A percentile compares a stretch with the other conserved stretches of the same genome.
phyloP scores from a whole-genome alignment of 2,797 vertebrate species.

The Pangasius macronema region DNA sequence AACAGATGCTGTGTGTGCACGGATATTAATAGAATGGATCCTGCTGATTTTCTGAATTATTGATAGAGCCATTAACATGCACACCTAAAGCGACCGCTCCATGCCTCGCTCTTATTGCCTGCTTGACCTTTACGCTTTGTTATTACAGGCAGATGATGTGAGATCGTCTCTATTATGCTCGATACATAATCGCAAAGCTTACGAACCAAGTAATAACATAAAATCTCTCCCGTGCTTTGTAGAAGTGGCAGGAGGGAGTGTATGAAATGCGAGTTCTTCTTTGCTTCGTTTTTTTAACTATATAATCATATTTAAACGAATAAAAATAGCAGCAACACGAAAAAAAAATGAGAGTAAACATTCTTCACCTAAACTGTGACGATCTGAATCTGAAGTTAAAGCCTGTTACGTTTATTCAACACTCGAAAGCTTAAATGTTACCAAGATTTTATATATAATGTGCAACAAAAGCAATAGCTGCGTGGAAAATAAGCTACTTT shows the following conservation, averaged over 20 bases:
- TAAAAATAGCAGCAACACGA: neutral
- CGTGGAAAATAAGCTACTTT: neutral
- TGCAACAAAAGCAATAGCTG: too few species aligned
- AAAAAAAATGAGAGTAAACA: neutral
- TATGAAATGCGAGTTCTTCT: neutral
- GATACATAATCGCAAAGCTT: constrained; percentile 68
- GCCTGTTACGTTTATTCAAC: neutral
- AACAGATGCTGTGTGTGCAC: neutral
- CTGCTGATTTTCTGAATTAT: constrained; percentile 45
- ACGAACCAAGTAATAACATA: constrained; percentile 68
- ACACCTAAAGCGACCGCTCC: constrained; percentile 43
- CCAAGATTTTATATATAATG: neutral
- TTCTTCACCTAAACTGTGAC: neutral
- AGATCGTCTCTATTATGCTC: constrained; percentile 49
- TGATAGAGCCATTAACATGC: constrained; percentile 53
- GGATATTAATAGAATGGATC: neutral
- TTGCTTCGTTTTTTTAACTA: neutral
- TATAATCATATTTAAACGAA: neutral
- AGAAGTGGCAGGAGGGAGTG: neutral
- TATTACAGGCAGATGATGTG: constrained; percentile 67
- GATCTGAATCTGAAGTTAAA: neutral
- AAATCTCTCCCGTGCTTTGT: constrained; percentile 12
- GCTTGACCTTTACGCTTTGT: constrained; percentile 70
- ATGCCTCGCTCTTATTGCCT: constrained; percentile 66
- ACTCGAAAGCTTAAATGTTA: neutral